Evolutionary conservation across 2,797 vertebrate genomes (phyloP), one percentile per base, ranked within the genome.

Genomic region (Falco peregrinus): DNA sequence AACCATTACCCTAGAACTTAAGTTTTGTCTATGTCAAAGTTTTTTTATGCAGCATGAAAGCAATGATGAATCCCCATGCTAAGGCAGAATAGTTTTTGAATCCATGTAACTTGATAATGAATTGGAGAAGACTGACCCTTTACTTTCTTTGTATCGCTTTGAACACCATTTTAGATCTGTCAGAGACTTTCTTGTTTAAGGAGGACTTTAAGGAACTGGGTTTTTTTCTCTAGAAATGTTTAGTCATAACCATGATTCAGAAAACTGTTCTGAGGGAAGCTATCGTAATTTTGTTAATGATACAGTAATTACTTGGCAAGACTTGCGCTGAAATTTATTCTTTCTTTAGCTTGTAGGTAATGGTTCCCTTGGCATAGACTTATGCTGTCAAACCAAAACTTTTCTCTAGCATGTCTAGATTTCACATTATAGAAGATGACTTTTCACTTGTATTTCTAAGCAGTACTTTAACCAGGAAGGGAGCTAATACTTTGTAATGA

Each of bases 181-280:
- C 17, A 63, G 56, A 74, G 41, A 47, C 16, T 54, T 89, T 21
- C 35, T 77, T 65, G 17, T 71, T 75, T 37, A 71, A 83, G 47
- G 28, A 56, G 14, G n/a, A 53, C 33, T 88, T 93, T 12, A 76
- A 75, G 64, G 84, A 92, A 60, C 28, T 53, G 26, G 8, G 3
- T n/a, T 87, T 90, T 90, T 91, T 39, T 78, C 63, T 70, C n/a
- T 73, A 88, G 53, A 89, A 90, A 75, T 59, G 18, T 71, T 93
- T 70, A 87, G 57, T 93, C 56, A 74, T 60, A 57, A 69, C 56
- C 14, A 15, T 89, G 78, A 95, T 43, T 93, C 82, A 91, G 78
- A 76, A 56, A 84, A 35, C 33, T 37, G 37, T 87, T 93, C 37
- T 35, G 13, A 75, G 54, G 37, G 65, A 91, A 83, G 50, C 63